Percentiles rank a stretch among this genome's conserved stretches.
Evolutionary conservation across 53 echinoderm and acorn worm genomes (phyloP).

Genomic region (Henricia sp.): DNA sequence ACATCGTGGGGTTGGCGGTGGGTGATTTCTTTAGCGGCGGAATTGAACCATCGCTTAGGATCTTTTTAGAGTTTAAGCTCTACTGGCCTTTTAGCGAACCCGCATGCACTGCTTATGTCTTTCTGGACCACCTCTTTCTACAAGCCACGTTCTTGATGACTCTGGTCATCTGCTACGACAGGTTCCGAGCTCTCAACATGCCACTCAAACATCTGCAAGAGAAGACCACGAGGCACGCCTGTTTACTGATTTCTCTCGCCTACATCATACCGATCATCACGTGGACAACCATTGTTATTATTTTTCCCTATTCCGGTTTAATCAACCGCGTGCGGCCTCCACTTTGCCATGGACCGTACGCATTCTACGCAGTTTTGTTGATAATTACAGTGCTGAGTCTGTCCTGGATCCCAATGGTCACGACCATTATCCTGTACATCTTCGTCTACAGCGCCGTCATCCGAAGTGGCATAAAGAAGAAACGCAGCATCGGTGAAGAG

Average conservation of each 20-base stretch:
- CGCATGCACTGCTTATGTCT: constrained; percentile 18
- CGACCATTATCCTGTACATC: constrained; percentile 64
- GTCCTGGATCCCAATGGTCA: constrained; percentile 58
- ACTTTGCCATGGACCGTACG: not conserved
- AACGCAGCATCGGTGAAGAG: constrained; percentile 17
- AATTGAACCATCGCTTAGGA: constrained; percentile 4
- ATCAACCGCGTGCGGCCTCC: not conserved
- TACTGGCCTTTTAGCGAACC: constrained; percentile 49
- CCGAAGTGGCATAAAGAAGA: constrained; percentile 11
- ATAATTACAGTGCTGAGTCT: not conserved
- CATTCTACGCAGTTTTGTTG: not conserved
- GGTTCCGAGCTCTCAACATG: constrained; percentile 40
- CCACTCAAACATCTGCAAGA: constrained; percentile 45
- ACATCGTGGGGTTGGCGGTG: constrained; percentile 54
- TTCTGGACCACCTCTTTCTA: constrained; percentile 40
- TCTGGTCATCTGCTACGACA: constrained; percentile 45
- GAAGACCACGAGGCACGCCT: constrained; percentile 17
- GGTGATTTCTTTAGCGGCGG: constrained; percentile 55
- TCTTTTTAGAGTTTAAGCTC: not conserved
- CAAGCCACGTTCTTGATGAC: constrained; percentile 46
- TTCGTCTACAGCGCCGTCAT: constrained; percentile 69
- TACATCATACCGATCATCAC: constrained; percentile 46
- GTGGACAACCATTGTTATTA: constrained; percentile 38
- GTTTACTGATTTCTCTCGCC: constrained; percentile 26
- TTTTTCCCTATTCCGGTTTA: not conserved